Base-by-base conservation (phyloP, 1,140 invertebrate species). In the Camponotus vicinus region DNA sequence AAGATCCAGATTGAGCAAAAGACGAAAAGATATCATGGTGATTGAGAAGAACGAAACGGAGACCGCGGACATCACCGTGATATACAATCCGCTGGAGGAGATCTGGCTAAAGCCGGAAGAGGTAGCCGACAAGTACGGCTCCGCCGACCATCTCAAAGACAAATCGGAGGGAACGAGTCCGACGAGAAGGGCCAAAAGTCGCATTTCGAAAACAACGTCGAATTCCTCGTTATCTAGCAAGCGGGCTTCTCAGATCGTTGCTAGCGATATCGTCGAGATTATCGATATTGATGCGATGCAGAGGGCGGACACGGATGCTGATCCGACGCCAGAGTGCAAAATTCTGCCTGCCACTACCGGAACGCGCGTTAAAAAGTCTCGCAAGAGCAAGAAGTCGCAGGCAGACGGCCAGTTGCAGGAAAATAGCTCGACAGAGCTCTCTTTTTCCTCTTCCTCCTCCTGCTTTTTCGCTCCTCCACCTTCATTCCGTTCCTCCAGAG, bases 261-360 rank as follows among this genome's bases (percentile, higher is more conserved):
- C 73, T 45, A 32, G 52, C 59, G 8, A 40, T 3, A 76, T 94
- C 7, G 79, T 75, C 2, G 94, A 95, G 59, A 95, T 95, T n/a
- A 94, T 95, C 55, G 92, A 95, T 45, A 92, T 95, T 6, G 94
- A 94, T 70, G 93, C 94, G 21, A 91, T 93, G 77, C 89, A 92
- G 40, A 92, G 92, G 55, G 89, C 88, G 0, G 93, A 94, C 15
- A 85, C 89, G 88, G 84, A 92, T 11, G 61, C 27, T 11, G 75
- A 83, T 5, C 15, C 45, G 7, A 18, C 9, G 4, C 86, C 92
- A 0, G 91, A 94, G 8, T 94, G 93, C 42, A 92, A 93, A 42
- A 92, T 94, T 18, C 34, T 92, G 0, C 86, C 34, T 8, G 85
- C n/a, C 67, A 77, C 49, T 45, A 49, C 61, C n/a, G 77, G 40